Evolutionary conservation across 2,797 vertebrate genomes (phyloP), one percentile per base, ranked within the genome.

Genomic region (Sebastes goodei): DNA sequence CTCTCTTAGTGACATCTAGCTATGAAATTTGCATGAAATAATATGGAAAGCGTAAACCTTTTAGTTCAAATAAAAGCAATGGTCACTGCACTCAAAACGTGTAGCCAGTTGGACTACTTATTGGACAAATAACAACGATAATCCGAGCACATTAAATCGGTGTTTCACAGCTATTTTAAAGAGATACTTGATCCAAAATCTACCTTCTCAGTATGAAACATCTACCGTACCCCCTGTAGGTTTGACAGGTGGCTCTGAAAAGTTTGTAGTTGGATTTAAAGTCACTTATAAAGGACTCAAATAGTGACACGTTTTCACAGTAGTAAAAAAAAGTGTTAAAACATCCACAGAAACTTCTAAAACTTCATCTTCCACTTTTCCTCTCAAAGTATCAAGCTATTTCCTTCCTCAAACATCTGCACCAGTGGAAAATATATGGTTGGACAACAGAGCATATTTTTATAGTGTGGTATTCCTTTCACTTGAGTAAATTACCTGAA

Each of bases 261-360:
- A 12, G 46, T 69, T 61, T 76, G 59, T 27, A 30, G 21, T 6
- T 56, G 17, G 32, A 67, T 84, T 83, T 29, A 55, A 53, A 68
- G 69, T 77, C n/a, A 68, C 27, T 33, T 35, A 74, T 14, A 82
- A 82, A 75, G 35, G 15, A 21, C 21, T 78, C 12, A n/a, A 64
- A 27, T 9, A 38, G 21, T 74, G 66, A 72, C 69, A 76, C 0
- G 69, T 71, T 83, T 61, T 53, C 55, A 75, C 56, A 52, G 33
- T 15, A 12, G 20, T 62, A 33, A 59, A 79, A n/a, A 53, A 49
- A 49, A 15, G 14, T 46, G 42, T 62, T 42, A 49, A 80, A 64
- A 55, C 33, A 69, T 69, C 11, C 32, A 65, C 25, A 55, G 46
- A 60, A 68, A 80, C 52, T 57, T 72, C 42, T 78, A 32, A 59